A percentile compares a stretch with the other conserved stretches of the same genome.
phyloP scores from a whole-genome alignment of 2,888 invertebrate genomes.

The Drosophila seclusa region DNA sequence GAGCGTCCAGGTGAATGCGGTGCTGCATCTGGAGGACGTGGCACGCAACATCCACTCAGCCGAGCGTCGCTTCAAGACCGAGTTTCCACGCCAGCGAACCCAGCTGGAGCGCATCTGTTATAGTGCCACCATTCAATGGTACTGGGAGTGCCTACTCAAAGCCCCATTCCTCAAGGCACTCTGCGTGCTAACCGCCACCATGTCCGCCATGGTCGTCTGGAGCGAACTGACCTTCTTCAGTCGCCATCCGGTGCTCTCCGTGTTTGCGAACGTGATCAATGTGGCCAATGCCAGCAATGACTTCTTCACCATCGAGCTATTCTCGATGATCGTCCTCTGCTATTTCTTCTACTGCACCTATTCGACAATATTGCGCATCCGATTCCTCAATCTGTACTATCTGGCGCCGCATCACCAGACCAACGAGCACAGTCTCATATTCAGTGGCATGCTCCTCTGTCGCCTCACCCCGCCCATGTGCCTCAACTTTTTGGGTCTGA shows the following conservation, averaged over 20 bases:
- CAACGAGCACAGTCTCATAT: conserved; percentile 98
- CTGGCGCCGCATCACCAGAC: conserved; percentile 99
- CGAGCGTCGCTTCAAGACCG: conserved; percentile 88
- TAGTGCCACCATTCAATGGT: conserved; percentile 94
- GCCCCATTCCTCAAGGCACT: conserved; percentile 91
- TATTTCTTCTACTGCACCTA: conserved; percentile 99
- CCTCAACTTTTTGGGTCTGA: conserved; percentile 97
- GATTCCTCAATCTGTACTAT: conserved; percentile 98
- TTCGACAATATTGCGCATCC: conserved; percentile 98
- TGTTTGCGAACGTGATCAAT: conserved; percentile 97
- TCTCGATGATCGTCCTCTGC: conserved; percentile 95
- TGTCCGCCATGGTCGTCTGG: conserved; percentile 98
- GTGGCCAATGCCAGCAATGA: conserved; percentile 92
- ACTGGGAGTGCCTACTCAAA: conserved; percentile 95
- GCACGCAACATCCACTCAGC: conserved; percentile 89
- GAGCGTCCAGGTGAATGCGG: conserved; percentile 92
- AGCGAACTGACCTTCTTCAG: conserved; percentile 99
- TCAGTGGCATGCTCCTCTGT: conserved; percentile 99
- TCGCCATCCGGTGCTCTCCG: conserved; percentile 94
- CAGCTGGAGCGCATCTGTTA: conserved; percentile 87
- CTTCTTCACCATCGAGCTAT: conserved; percentile 97
- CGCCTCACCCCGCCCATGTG: conserved; percentile 99
- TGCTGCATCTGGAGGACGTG: conserved; percentile 94
- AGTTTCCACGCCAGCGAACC: conserved; percentile 89
- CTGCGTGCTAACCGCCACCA: conserved; percentile 89